Conservation (phyloP, 2,113 vertebrate genomes). For the Hassar affinis region DNA sequence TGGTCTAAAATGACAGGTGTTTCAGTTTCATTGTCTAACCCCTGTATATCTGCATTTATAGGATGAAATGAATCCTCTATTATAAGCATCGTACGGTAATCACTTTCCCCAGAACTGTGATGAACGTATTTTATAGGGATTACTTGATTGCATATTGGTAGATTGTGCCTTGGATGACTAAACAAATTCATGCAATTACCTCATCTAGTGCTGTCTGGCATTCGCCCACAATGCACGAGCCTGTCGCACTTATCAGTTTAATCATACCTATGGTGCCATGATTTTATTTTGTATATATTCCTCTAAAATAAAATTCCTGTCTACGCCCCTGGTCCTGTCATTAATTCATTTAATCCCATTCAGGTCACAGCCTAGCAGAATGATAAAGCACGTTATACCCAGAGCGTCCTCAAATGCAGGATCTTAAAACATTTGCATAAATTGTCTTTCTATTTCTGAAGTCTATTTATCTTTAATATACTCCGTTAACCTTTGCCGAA, state of each 20-base stretch:
- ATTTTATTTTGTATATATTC: not conserved
- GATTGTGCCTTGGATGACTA: not conserved
- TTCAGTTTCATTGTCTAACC: too few relatives aligned
- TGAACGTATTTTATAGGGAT: not conserved
- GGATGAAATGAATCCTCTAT: not conserved
- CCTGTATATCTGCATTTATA: too few relatives aligned
- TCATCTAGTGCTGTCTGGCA: not conserved
- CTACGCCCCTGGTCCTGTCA: not conserved
- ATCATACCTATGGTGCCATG: not conserved
- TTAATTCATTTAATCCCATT: not conserved
- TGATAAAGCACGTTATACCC: not conserved
- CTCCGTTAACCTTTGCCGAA: not conserved
- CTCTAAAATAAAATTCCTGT: not conserved
- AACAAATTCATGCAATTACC: not conserved
- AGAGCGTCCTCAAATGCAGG: not conserved
- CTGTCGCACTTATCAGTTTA: not conserved
- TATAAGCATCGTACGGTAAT: not conserved
- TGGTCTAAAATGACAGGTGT: too few relatives aligned
- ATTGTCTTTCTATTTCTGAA: not conserved
- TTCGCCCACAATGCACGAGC: not conserved
- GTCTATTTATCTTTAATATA: not conserved
- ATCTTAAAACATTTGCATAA: not conserved
- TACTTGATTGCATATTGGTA: not conserved
- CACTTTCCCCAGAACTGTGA: not conserved
- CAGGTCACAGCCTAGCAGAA: not conserved